Conservation (phyloP, 2,888 invertebrate genomes). For the Mimachlamys varia region DNA sequence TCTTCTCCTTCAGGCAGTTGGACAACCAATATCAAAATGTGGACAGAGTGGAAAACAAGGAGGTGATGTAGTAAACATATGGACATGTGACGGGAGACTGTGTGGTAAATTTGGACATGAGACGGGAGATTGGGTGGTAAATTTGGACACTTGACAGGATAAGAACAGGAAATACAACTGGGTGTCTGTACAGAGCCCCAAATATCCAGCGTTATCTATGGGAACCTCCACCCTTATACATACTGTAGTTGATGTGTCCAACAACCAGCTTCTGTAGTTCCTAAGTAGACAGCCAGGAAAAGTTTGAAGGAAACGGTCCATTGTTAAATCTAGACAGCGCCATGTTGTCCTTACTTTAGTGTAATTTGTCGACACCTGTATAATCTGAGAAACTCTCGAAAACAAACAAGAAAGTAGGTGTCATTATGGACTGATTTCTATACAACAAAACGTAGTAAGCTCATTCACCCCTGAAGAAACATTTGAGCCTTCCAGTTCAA, state of each 20-base stretch:
- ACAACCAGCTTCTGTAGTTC: background rate
- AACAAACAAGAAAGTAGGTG: too few relatives aligned
- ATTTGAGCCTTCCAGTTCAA: too few relatives aligned
- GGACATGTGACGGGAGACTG: background rate
- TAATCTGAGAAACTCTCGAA: too few relatives aligned
- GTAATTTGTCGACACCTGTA: too few relatives aligned
- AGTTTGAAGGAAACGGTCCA: background rate
- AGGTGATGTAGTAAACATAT: background rate
- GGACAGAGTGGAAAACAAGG: background rate
- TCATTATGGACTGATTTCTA: too few relatives aligned
- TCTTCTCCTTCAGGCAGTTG: background rate
- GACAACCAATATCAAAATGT: background rate
- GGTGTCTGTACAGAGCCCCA: background rate
- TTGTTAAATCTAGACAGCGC: too few relatives aligned
- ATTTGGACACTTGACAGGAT: constrained; percentile 1
- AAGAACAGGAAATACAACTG: constrained; percentile 13
- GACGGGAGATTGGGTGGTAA: background rate
- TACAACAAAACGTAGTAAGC: too few relatives aligned
- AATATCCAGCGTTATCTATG: background rate
- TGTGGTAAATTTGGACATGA: background rate
- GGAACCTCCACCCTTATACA: background rate
- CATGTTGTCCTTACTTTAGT: too few relatives aligned
- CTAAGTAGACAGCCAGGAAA: background rate
- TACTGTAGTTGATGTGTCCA: background rate
- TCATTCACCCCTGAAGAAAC: too few relatives aligned